phyloP scores from a whole-genome alignment of 2,888 invertebrate genomes.

The Mythimna loreyi region DNA sequence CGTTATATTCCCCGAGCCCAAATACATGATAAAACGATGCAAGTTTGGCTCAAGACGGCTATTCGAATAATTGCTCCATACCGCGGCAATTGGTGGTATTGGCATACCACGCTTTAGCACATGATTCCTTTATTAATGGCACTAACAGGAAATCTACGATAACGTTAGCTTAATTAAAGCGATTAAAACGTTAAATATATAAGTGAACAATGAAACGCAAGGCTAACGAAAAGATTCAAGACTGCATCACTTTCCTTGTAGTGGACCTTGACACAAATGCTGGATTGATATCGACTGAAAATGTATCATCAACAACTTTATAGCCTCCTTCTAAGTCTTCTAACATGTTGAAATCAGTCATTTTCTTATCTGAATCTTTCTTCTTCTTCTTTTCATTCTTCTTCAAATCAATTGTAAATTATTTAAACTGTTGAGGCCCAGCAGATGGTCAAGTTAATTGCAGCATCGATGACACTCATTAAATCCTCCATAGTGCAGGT shows the following conservation, averaged over 20 bases:
- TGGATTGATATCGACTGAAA: constrained; percentile 17
- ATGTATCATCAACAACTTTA: background rate
- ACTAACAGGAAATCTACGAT: constrained; percentile 22
- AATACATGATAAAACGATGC: background rate
- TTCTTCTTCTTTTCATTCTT: too few relatives aligned
- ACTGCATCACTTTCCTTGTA: constrained; percentile 37
- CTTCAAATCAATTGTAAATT: too few relatives aligned
- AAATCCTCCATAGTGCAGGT: too few relatives aligned
- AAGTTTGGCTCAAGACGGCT: background rate
- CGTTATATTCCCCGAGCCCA: background rate
- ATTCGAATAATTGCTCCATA: background rate
- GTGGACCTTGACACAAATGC: constrained; percentile 45
- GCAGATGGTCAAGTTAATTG: too few relatives aligned
- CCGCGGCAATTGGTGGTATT: background rate
- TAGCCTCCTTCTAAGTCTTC: background rate
- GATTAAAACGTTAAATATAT: constrained; percentile 18
- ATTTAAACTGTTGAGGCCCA: too few relatives aligned
- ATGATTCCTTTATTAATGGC: constrained; percentile 33
- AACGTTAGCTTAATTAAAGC: constrained; percentile 16
- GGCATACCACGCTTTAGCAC: background rate
- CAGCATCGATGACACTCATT: too few relatives aligned
- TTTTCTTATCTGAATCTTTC: constrained; percentile 11
- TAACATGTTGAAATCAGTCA: background rate
- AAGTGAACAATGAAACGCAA: constrained; percentile 16
- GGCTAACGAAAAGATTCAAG: constrained; percentile 6